phyloP scores from a whole-genome alignment of 92 coral and sea anemone species.

The Umimayanthus kanabou region DNA sequence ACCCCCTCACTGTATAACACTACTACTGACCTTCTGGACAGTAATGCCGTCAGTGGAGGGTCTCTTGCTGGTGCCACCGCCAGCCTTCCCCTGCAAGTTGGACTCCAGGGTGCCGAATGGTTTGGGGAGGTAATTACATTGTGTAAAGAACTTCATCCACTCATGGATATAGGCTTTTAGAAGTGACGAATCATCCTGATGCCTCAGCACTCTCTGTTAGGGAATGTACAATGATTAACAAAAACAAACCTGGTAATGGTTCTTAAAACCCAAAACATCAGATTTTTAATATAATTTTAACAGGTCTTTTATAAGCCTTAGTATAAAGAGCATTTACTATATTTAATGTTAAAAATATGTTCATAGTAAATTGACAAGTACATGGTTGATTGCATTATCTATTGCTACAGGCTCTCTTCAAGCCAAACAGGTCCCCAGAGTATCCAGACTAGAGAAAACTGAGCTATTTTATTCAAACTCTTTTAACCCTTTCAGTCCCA shows the following conservation, averaged over 20 bases:
- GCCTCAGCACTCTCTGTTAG: slow-evolving; percentile 76
- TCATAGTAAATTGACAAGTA: too few species aligned
- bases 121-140: slow-evolving; percentile 91
- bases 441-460: too few species aligned
- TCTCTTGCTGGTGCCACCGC: slow-evolving; percentile 82
- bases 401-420: too few species aligned
- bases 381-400: too few species aligned
- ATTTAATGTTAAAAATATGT: too few species aligned
- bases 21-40: slow-evolving; percentile 71
- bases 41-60: slow-evolving; percentile 77
- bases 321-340: too few species aligned
- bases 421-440: too few species aligned
- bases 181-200: slow-evolving; percentile 87
- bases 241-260: too few species aligned
- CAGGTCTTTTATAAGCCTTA: too few species aligned
- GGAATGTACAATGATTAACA: background rate
- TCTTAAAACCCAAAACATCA: slow-evolving; percentile 1
- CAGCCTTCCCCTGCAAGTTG: slow-evolving; percentile 86
- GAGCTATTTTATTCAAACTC: too few species aligned
- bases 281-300: background rate
- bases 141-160: slow-evolving; percentile 95
- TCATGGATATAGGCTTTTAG: slow-evolving; percentile 87
- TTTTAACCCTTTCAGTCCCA: too few species aligned
- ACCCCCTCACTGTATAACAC: background rate
- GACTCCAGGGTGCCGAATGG: slow-evolving; percentile 92